phyloP scores from a whole-genome alignment of 2,113 vertebrate species.

The Corydoras maculifer region DNA sequence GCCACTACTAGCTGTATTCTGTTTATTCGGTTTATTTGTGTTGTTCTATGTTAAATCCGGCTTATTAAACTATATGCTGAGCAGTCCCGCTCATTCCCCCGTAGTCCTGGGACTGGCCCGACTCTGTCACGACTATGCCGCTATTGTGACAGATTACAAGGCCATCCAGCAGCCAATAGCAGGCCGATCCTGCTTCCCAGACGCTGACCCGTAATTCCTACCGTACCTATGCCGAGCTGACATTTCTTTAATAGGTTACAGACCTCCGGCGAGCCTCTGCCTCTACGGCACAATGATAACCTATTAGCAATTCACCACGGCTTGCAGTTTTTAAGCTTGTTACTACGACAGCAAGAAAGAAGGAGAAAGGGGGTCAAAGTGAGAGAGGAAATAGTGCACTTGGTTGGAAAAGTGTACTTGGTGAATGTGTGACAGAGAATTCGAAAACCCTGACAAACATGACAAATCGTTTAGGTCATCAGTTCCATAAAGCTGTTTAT shows the following conservation, averaged over 20 bases:
- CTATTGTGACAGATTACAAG: conserved; percentile 72
- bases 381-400: background rate
- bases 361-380: background rate
- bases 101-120: conserved; percentile 56
- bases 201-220: conserved; percentile 72
- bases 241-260: conserved; percentile 70
- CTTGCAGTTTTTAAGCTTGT: conserved; percentile 58
- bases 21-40: too few relatives aligned
- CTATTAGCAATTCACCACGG: conserved; percentile 70
- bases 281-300: conserved; percentile 65
- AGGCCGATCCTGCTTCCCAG: conserved; percentile 57
- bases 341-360: conserved; percentile 11
- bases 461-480: too few relatives aligned
- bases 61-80: background rate
- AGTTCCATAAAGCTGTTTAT: too few relatives aligned
- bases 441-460: too few relatives aligned
- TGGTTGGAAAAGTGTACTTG: background rate
- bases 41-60: too few relatives aligned
- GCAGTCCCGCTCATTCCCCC: conserved; percentile 33
- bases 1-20: too few relatives aligned
- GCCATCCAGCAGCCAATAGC: conserved; percentile 59
- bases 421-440: background rate
- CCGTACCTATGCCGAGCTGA: conserved; percentile 66
- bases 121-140: conserved; percentile 64
- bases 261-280: conserved; percentile 60